Conservation (phyloP, 2,888 invertebrate species). For the Melolontha melolontha region DNA sequence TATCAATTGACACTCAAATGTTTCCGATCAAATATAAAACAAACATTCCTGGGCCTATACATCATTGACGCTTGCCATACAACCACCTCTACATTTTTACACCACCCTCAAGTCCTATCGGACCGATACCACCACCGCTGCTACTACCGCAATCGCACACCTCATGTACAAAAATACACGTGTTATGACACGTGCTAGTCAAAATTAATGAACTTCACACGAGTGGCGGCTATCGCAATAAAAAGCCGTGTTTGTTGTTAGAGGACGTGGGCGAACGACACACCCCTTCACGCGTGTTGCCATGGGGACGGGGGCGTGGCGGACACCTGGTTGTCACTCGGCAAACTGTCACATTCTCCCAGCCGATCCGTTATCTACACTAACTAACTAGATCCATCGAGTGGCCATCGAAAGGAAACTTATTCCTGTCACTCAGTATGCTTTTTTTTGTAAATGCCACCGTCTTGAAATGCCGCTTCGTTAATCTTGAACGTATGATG, state of each 20-base stretch:
- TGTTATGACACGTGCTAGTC: conserved; percentile 63
- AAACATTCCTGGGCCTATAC: neutral
- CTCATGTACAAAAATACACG: conserved; percentile 53
- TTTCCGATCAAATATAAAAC: neutral
- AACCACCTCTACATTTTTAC: too few relatives aligned
- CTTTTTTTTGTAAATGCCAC: conserved; percentile 16
- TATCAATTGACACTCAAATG: neutral
- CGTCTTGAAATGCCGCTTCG: conserved; percentile 5
- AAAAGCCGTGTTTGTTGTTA: conserved; percentile 55
- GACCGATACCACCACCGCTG: neutral
- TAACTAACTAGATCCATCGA: conserved; percentile 39
- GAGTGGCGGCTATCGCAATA: conserved; percentile 58
- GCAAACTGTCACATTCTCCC: conserved; percentile 53
- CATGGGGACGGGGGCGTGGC: conserved; percentile 61
- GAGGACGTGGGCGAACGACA: conserved; percentile 57
- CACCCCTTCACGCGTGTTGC: conserved; percentile 61
- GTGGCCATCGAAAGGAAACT: conserved; percentile 20
- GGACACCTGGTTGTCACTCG: conserved; percentile 62
- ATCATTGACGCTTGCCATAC: neutral
- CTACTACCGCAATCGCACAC: conserved; percentile 19
- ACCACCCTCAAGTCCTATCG: neutral
- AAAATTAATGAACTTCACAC: conserved; percentile 62
- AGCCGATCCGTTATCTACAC: conserved; percentile 48
- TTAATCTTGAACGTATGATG: conserved; percentile 24
- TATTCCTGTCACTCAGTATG: conserved; percentile 1